Base-by-base conservation (phyloP, 2,888 invertebrate species). In the Emmelina monodactyla region DNA sequence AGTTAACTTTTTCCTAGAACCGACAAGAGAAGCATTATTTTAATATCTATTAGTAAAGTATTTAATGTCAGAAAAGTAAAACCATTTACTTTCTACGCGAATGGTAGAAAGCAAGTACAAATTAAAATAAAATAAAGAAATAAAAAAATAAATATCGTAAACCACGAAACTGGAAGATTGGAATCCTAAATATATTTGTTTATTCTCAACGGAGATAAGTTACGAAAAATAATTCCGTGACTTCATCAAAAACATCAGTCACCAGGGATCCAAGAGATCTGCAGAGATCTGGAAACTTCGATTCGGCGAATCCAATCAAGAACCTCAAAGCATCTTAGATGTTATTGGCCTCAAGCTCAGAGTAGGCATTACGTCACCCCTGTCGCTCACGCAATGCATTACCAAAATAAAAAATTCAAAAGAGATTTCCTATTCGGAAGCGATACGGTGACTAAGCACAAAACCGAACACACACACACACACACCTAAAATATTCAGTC, bases 331-430 rank as follows among this genome's bases (percentile, higher is more conserved):
- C 59, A 58, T 62, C 62, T 58, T 57, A 50, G 51, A 53, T 51
- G 64, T 70, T 71, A 71, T 72, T 65, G 70, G 58, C 60, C 50
- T 44, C 45, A 48, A 54, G 55, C 58, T 57, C 61, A 55, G 58
- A 62, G 58, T 49, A 47, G 44, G 43, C 41, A 42, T 40, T 41
- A 39, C 39, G 29, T 41, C 44, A 45, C 44, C 40, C 19, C n/a
- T 19, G 5, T 5, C 5, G 19, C 19, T n/a, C n/a, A n/a, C n/a
- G n/a, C n/a, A n/a, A 5, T 69, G 68, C 75, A 75, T 75, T 73
- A 73, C 58, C 57, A 52, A 59, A 67, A 73, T 73, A 75, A 76
- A 75, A 73, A 69, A 72, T 67, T 70, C 67, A 71, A 57, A 63
- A 55, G 55, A 61, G 64, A 68, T 62, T 64, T 67, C 68, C 69